Conservation (phyloP, 2,888 invertebrate species). For the Amblyteles armatorius region DNA sequence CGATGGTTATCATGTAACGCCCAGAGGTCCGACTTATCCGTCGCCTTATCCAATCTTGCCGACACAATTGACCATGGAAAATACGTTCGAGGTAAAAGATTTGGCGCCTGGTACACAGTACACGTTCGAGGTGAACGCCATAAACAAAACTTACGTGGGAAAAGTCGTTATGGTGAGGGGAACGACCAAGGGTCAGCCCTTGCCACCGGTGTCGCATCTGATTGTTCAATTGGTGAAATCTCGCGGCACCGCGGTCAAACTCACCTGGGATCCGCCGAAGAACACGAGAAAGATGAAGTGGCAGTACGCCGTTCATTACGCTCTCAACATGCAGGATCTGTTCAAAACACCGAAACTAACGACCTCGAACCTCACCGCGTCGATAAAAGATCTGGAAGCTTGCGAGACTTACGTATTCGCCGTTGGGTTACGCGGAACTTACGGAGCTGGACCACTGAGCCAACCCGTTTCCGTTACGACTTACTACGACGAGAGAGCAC, state of each 20-base stretch:
- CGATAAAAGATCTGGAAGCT: slow-evolving; percentile 88
- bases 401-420: slow-evolving; percentile 91
- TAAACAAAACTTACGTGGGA: slow-evolving; percentile 87
- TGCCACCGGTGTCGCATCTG: slow-evolving; percentile 85
- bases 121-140: slow-evolving; percentile 88
- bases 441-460: slow-evolving; percentile 89
- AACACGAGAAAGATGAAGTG: slow-evolving; percentile 86
- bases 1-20: slow-evolving; percentile 87
- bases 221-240: slow-evolving; percentile 86
- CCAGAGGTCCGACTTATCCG: slow-evolving; percentile 83
- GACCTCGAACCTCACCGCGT: slow-evolving; percentile 86
- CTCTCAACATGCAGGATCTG: slow-evolving; percentile 86
- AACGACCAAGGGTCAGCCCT: slow-evolving; percentile 85
- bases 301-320: slow-evolving; percentile 91
- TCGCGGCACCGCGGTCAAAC: slow-evolving; percentile 87
- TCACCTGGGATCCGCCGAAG: slow-evolving; percentile 89
- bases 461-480: slow-evolving; percentile 87
- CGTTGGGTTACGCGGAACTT: slow-evolving; percentile 88
- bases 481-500: slow-evolving; percentile 87
- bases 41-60: slow-evolving; percentile 86
- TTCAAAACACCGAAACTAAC: slow-evolving; percentile 85
- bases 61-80: slow-evolving; percentile 84
- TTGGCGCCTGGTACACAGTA: slow-evolving; percentile 85
- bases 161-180: slow-evolving; percentile 85
- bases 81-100: slow-evolving; percentile 81